A percentile compares a stretch with the other conserved stretches of the same genome.
phyloP scores from a whole-genome alignment of 2,113 vertebrate species.

The Pangasianodon hypophthalmus region DNA sequence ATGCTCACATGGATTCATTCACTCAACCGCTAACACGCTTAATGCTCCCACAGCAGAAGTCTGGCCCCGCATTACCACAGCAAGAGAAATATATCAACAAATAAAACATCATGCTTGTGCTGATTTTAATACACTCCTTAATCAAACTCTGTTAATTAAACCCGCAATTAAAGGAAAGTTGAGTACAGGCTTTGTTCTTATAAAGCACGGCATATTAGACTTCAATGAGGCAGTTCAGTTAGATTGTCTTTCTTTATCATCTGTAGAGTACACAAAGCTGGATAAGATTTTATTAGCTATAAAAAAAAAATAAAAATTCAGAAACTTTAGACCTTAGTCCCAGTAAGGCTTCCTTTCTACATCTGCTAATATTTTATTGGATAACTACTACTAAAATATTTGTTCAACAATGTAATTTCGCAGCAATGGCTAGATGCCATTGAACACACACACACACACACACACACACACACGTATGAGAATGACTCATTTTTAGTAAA shows the following conservation, averaged over 20 bases:
- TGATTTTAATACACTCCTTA: neutral
- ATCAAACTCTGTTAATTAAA: neutral
- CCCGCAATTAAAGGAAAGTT: neutral
- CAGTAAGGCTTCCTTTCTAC: neutral
- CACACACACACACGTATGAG: neutral
- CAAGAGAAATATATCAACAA: neutral
- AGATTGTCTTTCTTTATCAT: neutral
- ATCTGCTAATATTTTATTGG: neutral
- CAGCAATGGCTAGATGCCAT: neutral
- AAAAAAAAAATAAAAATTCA: neutral
- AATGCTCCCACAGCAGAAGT: neutral
- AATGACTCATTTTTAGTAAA: no score
- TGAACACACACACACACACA: neutral
- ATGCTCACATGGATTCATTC: slow-evolving; percentile 79
- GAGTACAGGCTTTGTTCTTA: neutral
- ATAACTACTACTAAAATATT: neutral
- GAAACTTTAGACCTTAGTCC: neutral
- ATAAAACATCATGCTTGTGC: neutral
- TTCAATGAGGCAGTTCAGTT: neutral
- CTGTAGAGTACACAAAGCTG: neutral
- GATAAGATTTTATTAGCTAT: neutral
- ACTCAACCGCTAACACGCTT: neutral
- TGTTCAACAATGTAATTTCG: neutral
- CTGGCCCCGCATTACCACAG: neutral
- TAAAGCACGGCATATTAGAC: neutral